A percentile compares a stretch with the other conserved stretches of the same genome.
phyloP scores from a whole-genome alignment of 2,888 invertebrate species.

The Caenorhabditis sp. region DNA sequence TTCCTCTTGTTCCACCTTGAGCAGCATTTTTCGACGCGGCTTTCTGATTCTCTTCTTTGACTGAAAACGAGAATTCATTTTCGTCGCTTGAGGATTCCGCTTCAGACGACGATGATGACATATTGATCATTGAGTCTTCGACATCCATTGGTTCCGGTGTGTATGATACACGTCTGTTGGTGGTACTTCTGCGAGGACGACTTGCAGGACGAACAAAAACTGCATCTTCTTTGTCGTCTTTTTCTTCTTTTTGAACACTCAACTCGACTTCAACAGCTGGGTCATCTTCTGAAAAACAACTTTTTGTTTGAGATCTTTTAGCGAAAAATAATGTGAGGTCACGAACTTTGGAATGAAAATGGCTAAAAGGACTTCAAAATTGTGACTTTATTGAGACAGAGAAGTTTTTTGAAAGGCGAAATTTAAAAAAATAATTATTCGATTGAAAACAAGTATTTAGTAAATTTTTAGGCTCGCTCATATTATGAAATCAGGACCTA shows the following conservation, averaged over 20 bases:
- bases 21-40: neutral
- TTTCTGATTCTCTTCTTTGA: neutral
- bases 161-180: slow-evolving; percentile 9
- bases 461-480: no score
- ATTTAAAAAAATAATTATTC: no score
- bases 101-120: slow-evolving; percentile 5
- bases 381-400: no score
- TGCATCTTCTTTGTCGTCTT: neutral
- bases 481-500: no score
- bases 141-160: neutral
- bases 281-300: neutral
- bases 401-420: no score
- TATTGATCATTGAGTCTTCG: slow-evolving; percentile 10
- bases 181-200: slow-evolving; percentile 14
- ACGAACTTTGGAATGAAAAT: no score
- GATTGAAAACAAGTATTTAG: no score
- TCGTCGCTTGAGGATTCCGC: neutral
- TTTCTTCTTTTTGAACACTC: neutral
- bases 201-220: neutral
- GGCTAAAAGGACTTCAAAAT: no score
- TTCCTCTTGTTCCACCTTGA: neutral
- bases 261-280: slow-evolving; percentile 1
- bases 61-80: neutral
- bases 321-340: no score
- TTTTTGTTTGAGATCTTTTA: neutral